Percentiles rank a stretch among this genome's conserved stretches.
Conservation (phyloP, 2,888 invertebrate genomes). For the Coenonympha arcania region DNA sequence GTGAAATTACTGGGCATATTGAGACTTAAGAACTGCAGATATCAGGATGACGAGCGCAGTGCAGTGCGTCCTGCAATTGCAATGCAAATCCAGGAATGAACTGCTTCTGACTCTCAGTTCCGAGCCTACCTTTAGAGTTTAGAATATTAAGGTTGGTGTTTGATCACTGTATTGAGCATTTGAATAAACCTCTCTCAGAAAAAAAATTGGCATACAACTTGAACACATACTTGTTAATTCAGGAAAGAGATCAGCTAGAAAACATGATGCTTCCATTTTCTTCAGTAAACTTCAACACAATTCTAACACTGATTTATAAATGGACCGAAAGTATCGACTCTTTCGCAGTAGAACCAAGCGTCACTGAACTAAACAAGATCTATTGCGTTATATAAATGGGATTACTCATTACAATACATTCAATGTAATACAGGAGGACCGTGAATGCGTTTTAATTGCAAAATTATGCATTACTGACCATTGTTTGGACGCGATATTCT, state of each 20-base stretch:
- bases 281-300: background rate
- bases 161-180: too few species aligned
- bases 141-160: too few species aligned
- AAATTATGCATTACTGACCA: constrained; percentile 18
- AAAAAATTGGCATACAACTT: too few species aligned
- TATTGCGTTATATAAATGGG: background rate
- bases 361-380: background rate
- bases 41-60: background rate
- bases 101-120: too few species aligned
- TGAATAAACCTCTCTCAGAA: too few species aligned
- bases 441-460: constrained; percentile 10
- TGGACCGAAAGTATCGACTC: too few species aligned
- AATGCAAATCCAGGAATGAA: too few species aligned
- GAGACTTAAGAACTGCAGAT: too few species aligned
- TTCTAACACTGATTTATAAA: background rate
- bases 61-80: too few species aligned
- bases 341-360: too few species aligned
- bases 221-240: constrained; percentile 19
- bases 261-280: constrained; percentile 21
- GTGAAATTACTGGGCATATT: too few species aligned
- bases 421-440: background rate
- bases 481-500: constrained; percentile 13
- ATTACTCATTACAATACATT: background rate
- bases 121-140: too few species aligned
- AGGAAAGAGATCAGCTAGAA: constrained; percentile 17